phyloP scores from a whole-genome alignment of 2,113 vertebrate genomes.

The Gopherus flavomarginatus region DNA sequence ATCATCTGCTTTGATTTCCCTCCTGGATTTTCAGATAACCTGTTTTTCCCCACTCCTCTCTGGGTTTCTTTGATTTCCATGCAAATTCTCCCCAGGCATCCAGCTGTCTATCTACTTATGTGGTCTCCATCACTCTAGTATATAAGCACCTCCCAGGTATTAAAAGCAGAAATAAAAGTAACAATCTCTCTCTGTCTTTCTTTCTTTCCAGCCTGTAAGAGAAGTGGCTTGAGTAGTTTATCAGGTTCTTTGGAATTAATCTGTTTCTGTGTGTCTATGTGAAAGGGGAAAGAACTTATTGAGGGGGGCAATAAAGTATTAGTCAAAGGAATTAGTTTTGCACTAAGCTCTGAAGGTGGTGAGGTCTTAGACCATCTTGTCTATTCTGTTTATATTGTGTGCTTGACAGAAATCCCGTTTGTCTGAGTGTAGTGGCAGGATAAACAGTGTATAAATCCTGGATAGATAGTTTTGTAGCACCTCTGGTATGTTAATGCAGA shows the following conservation, averaged over 20 bases:
- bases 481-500: background rate
- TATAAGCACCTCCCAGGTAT: background rate
- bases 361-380: background rate
- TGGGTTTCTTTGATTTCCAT: background rate
- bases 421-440: background rate
- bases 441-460: background rate
- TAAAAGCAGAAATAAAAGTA: background rate
- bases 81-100: background rate
- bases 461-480: background rate
- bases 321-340: background rate
- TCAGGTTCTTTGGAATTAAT: background rate
- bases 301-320: background rate
- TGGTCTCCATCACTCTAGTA: background rate
- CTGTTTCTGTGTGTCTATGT: rapidly evolving
- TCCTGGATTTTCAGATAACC: background rate
- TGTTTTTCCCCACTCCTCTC: background rate
- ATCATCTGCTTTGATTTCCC: background rate
- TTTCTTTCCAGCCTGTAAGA: background rate
- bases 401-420: background rate
- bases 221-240: background rate
- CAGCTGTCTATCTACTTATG: background rate
- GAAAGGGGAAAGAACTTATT: background rate
- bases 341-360: background rate
- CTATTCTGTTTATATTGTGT: background rate
- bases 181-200: background rate